Evolutionary conservation across 2,113 vertebrate species (phyloP).

Genomic region (Engraulis encrasicolus): DNA sequence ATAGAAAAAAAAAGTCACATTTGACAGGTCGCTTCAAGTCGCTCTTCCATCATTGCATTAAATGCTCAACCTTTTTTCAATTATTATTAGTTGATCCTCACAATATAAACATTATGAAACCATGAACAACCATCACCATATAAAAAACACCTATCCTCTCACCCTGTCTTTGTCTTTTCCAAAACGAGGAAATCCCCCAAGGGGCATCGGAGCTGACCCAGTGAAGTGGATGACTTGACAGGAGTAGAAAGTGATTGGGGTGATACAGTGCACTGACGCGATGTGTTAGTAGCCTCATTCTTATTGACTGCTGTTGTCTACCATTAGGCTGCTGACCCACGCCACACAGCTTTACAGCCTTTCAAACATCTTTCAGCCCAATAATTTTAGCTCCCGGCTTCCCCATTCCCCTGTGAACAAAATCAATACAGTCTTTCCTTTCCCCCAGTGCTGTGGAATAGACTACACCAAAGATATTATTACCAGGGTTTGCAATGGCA

Average conservation of each 20-base stretch:
- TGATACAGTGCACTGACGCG: neutral
- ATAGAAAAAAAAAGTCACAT: too few species aligned
- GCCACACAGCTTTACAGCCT: neutral
- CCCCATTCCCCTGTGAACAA: neutral
- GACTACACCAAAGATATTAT: neutral
- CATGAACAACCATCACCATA: neutral
- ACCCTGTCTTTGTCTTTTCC: neutral
- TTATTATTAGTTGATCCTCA: neutral
- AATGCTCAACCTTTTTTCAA: too few species aligned
- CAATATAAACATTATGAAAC: neutral
- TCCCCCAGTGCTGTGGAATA: neutral
- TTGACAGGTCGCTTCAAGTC: too few species aligned
- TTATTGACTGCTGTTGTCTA: neutral
- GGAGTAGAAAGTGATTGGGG: neutral
- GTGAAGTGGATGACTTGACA: neutral
- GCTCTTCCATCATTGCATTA: too few species aligned
- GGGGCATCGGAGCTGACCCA: neutral
- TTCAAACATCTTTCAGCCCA: neutral
- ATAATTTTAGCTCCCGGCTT: neutral
- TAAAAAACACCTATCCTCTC: neutral
- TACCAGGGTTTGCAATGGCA: neutral
- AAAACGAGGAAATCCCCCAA: neutral
- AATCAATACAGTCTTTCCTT: neutral
- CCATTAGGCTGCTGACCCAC: neutral
- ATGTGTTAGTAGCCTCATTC: neutral